Conservation (phyloP, 2,888 invertebrate genomes). For the Epinotia brunnichana region DNA sequence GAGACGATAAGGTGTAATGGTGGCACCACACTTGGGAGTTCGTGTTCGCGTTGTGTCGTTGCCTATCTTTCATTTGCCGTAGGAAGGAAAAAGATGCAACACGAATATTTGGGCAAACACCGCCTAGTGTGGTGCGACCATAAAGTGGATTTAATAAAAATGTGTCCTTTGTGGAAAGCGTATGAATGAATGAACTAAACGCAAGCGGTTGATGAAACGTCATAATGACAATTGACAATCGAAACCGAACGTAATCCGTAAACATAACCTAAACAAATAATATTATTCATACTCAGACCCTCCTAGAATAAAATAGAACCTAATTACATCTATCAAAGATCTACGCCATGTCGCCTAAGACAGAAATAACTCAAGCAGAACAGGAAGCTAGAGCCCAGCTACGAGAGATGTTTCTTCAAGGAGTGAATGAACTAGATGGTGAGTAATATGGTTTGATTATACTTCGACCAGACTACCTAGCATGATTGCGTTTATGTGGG, state of each 20-base stretch:
- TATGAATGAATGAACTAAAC: background rate
- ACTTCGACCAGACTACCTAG: background rate
- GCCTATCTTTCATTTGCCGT: too few species aligned
- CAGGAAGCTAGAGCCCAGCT: conserved; percentile 67
- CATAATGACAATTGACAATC: background rate
- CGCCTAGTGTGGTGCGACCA: too few species aligned
- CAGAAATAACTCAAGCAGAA: conserved; percentile 49
- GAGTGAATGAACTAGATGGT: conserved; percentile 66
- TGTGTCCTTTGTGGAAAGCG: too few species aligned
- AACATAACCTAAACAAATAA: conserved; percentile 8
- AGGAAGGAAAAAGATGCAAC: too few species aligned
- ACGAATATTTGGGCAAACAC: too few species aligned
- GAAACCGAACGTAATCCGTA: background rate
- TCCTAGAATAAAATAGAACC: too few species aligned
- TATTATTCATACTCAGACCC: background rate
- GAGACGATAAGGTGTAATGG: too few species aligned
- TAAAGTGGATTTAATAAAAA: too few species aligned
- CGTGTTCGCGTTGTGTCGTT: too few species aligned
- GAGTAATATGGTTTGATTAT: conserved; percentile 44
- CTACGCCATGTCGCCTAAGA: conserved; percentile 27
- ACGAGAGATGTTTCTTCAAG: conserved; percentile 69
- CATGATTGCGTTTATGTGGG: background rate
- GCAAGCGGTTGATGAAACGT: background rate
- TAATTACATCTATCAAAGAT: background rate
- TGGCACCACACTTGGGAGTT: too few species aligned